A percentile compares a stretch with the other conserved stretches of the same genome.
phyloP scores from a whole-genome alignment of 2,113 vertebrate genomes.

The Drymodes brunneopygia region DNA sequence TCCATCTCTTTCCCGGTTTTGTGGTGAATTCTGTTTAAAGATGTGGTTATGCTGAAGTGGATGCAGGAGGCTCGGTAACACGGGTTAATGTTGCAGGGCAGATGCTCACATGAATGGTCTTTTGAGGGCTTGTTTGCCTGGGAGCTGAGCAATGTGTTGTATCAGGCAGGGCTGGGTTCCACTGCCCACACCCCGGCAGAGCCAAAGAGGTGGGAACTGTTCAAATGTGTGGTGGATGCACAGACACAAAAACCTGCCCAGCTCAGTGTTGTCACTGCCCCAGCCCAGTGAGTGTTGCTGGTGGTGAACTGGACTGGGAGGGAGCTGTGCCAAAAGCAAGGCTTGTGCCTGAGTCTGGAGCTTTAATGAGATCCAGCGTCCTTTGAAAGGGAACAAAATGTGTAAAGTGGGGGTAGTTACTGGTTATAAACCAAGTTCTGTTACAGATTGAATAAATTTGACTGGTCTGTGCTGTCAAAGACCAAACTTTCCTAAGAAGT shows the following conservation, averaged over 20 bases:
- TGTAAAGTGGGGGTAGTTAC: background rate
- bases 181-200: background rate
- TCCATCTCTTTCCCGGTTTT: background rate
- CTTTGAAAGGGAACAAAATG: background rate
- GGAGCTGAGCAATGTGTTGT: background rate
- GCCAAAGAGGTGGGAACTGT: rapidly evolving
- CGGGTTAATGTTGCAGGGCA: background rate
- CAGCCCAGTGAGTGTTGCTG: background rate
- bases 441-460: background rate
- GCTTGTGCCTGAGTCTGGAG: background rate
- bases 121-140: background rate
- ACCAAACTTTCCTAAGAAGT: background rate
- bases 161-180: background rate
- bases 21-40: background rate
- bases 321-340: background rate
- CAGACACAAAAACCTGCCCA: background rate
- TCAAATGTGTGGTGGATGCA: background rate
- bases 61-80: background rate
- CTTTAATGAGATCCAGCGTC: background rate
- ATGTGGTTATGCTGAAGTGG: background rate
- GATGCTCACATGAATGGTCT: background rate
- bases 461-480: background rate
- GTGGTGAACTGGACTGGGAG: background rate
- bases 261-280: background rate
- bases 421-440: background rate